Base-by-base conservation (phyloP, 2,113 vertebrate species). In the Nibea coibor region DNA sequence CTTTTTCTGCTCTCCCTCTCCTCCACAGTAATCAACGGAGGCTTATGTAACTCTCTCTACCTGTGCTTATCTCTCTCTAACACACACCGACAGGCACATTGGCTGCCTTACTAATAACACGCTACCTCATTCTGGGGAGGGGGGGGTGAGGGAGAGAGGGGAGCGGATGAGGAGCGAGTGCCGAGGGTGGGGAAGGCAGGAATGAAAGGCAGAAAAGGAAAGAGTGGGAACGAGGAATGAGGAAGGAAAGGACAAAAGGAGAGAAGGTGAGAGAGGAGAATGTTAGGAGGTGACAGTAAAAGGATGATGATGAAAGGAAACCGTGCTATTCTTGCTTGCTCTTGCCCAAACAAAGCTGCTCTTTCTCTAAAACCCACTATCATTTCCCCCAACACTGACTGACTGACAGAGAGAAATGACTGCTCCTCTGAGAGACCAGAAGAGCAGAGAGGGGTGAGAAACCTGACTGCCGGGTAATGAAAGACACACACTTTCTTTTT, bases 31-130 rank as follows among this genome's bases (percentile, higher is more conserved):
- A 95, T 94, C 93, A 93, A 90, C 88, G 77, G 82, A 73, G 85
- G 90, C 89, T 96, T 95, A 95, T 87, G 87, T 94, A 94, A 95
- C 93, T 93, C 92, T 91, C 91, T 93, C 93, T 93, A 95, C 94
- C 94, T 94, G 94, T 89, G 92, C 94, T 95, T 95, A 95, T 96
- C 94, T 93, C 88, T 26, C 84, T 78, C 89, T 86, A 91, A 92
- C 94, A 95, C 94, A 93, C 93, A 90, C 86, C 86, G 87, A 91
- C 91, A 89, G 73, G 83, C 91, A 92, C 93, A 93, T 92, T 90
- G 91, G 90, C 89, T 92, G 91, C 89, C 91, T 93, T 93, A 92
- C 92, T 95, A 96, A 95, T 95, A 95, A 94, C 92, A 91, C 82
- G 74, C 88, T 77, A 72, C 85, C 77, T 84, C 83, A 61, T 80